Conservation (phyloP, 2,797 vertebrate species). For the Poeciliopsis turneri region DNA sequence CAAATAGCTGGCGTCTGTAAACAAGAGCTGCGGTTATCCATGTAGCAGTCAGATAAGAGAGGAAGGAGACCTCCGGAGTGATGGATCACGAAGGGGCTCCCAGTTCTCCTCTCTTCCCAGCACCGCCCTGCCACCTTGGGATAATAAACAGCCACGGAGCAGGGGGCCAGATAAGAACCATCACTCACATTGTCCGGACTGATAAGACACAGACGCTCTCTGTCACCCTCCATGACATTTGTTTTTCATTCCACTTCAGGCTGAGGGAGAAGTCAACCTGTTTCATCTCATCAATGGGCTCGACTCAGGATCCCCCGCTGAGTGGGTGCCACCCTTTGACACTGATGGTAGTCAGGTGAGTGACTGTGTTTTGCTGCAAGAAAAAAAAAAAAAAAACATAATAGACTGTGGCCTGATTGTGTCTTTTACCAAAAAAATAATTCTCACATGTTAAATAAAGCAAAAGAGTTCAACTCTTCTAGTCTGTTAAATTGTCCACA, state of each 20-base stretch:
- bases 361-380: slow-evolving; percentile 63
- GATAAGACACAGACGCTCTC: slow-evolving; percentile 83
- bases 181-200: slow-evolving; percentile 80
- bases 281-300: slow-evolving; percentile 78
- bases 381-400: slow-evolving; percentile 28
- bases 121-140: slow-evolving; percentile 81
- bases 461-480: slow-evolving; percentile 4
- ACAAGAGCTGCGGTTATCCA: slow-evolving; percentile 79
- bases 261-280: slow-evolving; percentile 80
- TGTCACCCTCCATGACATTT: slow-evolving; percentile 83
- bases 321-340: slow-evolving; percentile 76
- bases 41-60: slow-evolving; percentile 80
- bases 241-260: slow-evolving; percentile 83
- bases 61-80: slow-evolving; percentile 79
- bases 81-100: slow-evolving; percentile 80
- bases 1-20: slow-evolving; percentile 76
- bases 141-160: slow-evolving; percentile 83
- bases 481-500: background rate
- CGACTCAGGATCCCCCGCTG: slow-evolving; percentile 70
- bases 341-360: slow-evolving; percentile 74
- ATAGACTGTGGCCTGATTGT: slow-evolving; percentile 45
- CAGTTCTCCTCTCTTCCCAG: slow-evolving; percentile 76
- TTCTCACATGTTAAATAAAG: background rate
- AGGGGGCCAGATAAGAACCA: slow-evolving; percentile 83
- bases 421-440: slow-evolving; percentile 41